Percentiles rank a stretch among this genome's conserved stretches.
phyloP scores from a whole-genome alignment of 2,888 invertebrate species.

The Mythimna lalbum region DNA sequence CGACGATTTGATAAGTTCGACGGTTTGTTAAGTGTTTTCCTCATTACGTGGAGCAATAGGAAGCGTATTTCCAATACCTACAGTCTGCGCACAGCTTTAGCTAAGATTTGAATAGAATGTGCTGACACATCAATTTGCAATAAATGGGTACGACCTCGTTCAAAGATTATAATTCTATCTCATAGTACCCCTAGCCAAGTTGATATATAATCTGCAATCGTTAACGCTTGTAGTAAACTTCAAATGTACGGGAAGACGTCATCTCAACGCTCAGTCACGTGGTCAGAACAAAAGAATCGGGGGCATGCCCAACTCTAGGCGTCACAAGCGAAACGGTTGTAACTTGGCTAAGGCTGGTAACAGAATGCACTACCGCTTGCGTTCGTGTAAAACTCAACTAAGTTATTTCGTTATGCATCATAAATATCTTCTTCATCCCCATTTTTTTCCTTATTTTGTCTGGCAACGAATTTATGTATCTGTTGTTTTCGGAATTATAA shows the following conservation, averaged over 20 bases:
- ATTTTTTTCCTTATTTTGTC: slow-evolving; percentile 51
- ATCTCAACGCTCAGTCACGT: too few relatives aligned
- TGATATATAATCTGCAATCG: too few relatives aligned
- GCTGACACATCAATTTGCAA: slow-evolving; percentile 7
- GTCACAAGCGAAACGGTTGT: too few relatives aligned
- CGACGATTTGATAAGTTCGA: slow-evolving; percentile 7
- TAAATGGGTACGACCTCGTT: slow-evolving; percentile 7
- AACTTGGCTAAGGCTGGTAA: background rate
- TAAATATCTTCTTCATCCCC: slow-evolving; percentile 38
- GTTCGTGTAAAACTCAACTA: slow-evolving; percentile 10
- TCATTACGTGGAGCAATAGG: too few relatives aligned
- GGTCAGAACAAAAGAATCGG: too few relatives aligned
- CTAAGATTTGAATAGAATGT: background rate
- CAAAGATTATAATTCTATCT: slow-evolving; percentile 9
- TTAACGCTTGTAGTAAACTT: too few relatives aligned
- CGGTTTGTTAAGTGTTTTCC: background rate
- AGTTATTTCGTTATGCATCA: slow-evolving; percentile 24
- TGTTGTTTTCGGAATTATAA: slow-evolving; percentile 60
- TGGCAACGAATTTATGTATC: slow-evolving; percentile 52
- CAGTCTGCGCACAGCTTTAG: background rate
- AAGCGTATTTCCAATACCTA: background rate
- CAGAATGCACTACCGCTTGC: background rate
- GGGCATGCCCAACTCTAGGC: too few relatives aligned
- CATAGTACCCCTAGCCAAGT: background rate
- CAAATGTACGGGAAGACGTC: too few relatives aligned